A percentile compares a stretch with the other conserved stretches of the same genome.
Evolutionary conservation across 2,888 invertebrate genomes (phyloP).

Genomic region (Noctua comes): DNA sequence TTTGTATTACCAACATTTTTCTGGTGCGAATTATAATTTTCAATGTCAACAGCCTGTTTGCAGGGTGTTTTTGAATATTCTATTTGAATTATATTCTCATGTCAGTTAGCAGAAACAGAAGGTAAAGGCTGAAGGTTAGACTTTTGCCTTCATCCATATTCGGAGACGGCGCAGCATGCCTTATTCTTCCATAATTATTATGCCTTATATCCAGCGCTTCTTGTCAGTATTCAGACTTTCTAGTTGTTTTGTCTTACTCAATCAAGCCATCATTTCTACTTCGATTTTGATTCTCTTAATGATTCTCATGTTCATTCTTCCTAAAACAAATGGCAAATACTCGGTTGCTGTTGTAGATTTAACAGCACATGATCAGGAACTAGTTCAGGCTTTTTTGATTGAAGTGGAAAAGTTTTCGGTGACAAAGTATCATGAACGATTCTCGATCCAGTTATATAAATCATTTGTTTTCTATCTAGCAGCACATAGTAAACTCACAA

Average conservation of each 20-base stretch:
- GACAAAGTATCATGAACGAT: neutral
- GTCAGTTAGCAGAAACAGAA: too few relatives aligned
- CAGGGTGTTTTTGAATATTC: neutral
- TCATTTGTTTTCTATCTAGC: neutral
- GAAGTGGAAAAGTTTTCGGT: neutral
- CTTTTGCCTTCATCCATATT: too few relatives aligned
- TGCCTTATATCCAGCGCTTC: too few relatives aligned
- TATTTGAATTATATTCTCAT: neutral
- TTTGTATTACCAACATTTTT: neutral
- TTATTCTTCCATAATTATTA: too few relatives aligned
- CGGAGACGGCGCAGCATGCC: neutral
- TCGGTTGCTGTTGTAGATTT: neutral
- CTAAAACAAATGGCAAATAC: neutral
- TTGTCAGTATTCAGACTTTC: neutral
- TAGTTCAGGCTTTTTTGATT: too few relatives aligned
- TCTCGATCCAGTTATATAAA: neutral
- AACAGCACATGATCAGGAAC: neutral
- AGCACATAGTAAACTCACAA: slow-evolving; percentile 32
- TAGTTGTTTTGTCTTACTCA: neutral
- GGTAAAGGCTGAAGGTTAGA: too few relatives aligned
- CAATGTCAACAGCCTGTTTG: neutral
- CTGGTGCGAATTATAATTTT: neutral
- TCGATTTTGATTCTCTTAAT: neutral
- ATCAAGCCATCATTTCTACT: neutral
- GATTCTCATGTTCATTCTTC: neutral